phyloP scores from a whole-genome alignment of 2,888 invertebrate genomes.

The Netelia melanura region DNA sequence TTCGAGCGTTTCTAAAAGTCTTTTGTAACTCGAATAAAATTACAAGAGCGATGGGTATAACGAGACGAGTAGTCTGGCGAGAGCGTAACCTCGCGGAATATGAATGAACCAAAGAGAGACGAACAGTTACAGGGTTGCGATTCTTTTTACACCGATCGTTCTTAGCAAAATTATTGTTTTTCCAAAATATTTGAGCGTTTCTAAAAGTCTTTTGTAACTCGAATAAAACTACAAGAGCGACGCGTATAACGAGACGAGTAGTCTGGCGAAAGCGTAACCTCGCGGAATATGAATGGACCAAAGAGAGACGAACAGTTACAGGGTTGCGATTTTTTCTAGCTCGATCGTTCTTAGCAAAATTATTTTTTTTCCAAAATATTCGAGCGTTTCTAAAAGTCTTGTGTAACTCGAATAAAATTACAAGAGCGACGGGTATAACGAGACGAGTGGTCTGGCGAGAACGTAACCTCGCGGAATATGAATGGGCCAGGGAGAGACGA shows the following conservation, averaged over 20 bases:
- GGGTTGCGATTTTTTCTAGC: conserved; percentile 42
- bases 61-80: conserved; percentile 45
- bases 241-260: conserved; percentile 46
- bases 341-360: too few relatives aligned
- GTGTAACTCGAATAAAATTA: not conserved
- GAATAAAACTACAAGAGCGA: conserved; percentile 9
- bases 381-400: conserved; percentile 31
- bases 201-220: conserved; percentile 11
- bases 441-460: conserved; percentile 48
- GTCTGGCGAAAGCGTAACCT: conserved; percentile 46
- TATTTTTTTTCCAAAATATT: conserved; percentile 19
- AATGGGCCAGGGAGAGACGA: conserved; percentile 38
- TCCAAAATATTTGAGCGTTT: conserved; percentile 29
- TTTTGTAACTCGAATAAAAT: not conserved
- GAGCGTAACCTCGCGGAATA: conserved; percentile 61
- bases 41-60: conserved; percentile 29
- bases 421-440: conserved; percentile 30
- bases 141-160: conserved; percentile 4
- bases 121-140: conserved; percentile 50
- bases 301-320: conserved; percentile 24
- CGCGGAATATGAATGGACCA: conserved; percentile 65
- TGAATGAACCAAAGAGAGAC: conserved; percentile 46
- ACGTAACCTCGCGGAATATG: conserved; percentile 62
- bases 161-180: not conserved
- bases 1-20: conserved; percentile 37